Base-by-base conservation (phyloP, 2,888 invertebrate genomes). In the Coleophora deauratella region DNA sequence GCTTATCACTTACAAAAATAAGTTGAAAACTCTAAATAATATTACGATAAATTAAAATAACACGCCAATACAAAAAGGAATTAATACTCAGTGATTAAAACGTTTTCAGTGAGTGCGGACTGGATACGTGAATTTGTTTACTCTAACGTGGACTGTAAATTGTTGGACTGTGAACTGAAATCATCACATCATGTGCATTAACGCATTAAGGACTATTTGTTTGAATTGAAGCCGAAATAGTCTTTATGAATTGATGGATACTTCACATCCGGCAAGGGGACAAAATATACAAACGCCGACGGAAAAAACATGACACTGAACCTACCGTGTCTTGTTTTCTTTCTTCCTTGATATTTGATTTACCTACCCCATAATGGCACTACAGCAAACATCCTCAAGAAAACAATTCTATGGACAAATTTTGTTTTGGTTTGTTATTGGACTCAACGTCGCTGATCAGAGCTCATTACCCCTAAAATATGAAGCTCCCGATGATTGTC, bases 401-500 rank as follows among this genome's bases (percentile, higher is more conserved):
- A 76, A 68, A 47, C 65, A 65, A 59, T 57, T 78, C 57, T 66
- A 70, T 46, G 59, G 66, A 57, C 77, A 78, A 64, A 72, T 84
- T 47, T 52, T 81, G 51, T 69, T 84, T 69, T 81, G 78, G 77
- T 72, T 85, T 52, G 54, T 81, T 41, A 59, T 85, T 40, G 80
- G 80, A 51, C 59, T 85, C 21, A 77, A 79, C 52, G 76, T 85
- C 41, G 82, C 85, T 36, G 82, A 84, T 62, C 85, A 84, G 55
- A 85, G 84, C 55, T 80, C 84, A 40, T 56, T 84, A 46, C 85
- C 86, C 40, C 61, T 86, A 47, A 82, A 86, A 56, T 93, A 94
- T 75, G 94, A 94, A 75, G 93, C 94, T 50, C 95, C 95, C 43
- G 94, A 94, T 67, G 93, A 95, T 72, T 96, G 95, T 63, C 91